Evolutionary conservation across 2,797 vertebrate genomes (phyloP), one percentile per base, ranked within the genome.

Genomic region (Perodicticus potto): DNA sequence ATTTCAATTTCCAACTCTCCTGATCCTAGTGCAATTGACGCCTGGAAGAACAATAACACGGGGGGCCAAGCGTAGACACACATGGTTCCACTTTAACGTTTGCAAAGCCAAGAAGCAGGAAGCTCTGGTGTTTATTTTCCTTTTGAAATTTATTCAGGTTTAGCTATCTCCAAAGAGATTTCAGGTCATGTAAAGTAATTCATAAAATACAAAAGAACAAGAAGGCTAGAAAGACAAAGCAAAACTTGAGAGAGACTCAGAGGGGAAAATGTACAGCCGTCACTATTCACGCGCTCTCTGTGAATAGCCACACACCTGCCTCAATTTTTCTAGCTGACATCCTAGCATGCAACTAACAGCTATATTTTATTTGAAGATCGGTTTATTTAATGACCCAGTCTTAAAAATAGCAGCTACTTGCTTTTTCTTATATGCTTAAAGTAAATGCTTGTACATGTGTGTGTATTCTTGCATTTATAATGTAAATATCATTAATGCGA

Each of bases 91-190:
- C 57, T 89, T 72, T 87, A 57, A 78, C 29, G 53, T 78, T 55
- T 87, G 67, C 89, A 94, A 73, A 80, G 70, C n/a, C 27, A 34
- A 90, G 69, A 86, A 73, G 37, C 49, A 69, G 83, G 20, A 77
- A 25, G 27, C 29, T 40, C 49, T 70, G 55, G 17, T 43, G 9
- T 63, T 80, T 81, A 82, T 77, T 90, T 94, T 76, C 29, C 67
- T 37, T 96, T 93, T 83, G 25, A 85, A 86, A 86, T 27, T 23
- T 37, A 80, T 34, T 63, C 17, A 22, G 34, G 16, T 29, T 67
- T 67, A 32, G 29, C 67, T 94, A 61, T 63, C 77, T 95, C 73
- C 25, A 67, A 74, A 88, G 70, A 92, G n/a, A 65, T 9, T 23
- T 3, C 77, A 55, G 23, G 37, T 8, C 5, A 23, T 45, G 6